Base-by-base conservation (phyloP, 2,113 vertebrate species). In the Antigone vipio region DNA sequence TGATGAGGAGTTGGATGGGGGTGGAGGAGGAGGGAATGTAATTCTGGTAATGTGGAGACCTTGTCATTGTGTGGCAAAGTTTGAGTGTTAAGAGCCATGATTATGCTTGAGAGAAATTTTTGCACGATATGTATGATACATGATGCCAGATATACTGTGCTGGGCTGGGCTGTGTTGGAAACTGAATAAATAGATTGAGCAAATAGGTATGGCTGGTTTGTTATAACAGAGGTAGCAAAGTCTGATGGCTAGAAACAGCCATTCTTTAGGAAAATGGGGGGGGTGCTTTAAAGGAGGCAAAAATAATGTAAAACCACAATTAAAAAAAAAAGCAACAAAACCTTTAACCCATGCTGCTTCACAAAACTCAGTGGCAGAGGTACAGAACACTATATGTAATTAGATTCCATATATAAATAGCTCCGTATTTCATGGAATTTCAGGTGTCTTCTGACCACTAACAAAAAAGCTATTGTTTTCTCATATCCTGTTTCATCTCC, bases 61-160 rank as follows among this genome's bases (percentile, higher is more conserved):
- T 93, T 96, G 94, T 94, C 89, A 91, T 87, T 94, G 91, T 85
- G 86, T 95, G 92, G 86, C 88, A 87, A 85, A 88, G 77, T 87
- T 85, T 67, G 94, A 91, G 77, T 93, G 93, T 97, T 89, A 89
- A 89, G 83, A 95, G 49, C 66, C 60, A 35, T 68, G 86, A 92
- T 93, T 93, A 58, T 89, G 62, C 86, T 79, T 56, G 59, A 72
- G 52, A 6, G 11, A 76, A 53, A 34, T 82, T 89, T 80, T 89
- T 89, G 83, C 66, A 64, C 0, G 2, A 26, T 69, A 8, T 42
- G 20, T 87, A 20, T 78, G 74, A 78, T 84, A 20, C 30, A 8
- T 53, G 44, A 68, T 87, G 80, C 62, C 72, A 87, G 58, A 60
- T 75, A 67, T 20, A 50, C 55, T 69, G 30, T 10, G 22, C 62